Base-by-base conservation (phyloP, 2,113 vertebrate species). In the Pedionomus torquatus region DNA sequence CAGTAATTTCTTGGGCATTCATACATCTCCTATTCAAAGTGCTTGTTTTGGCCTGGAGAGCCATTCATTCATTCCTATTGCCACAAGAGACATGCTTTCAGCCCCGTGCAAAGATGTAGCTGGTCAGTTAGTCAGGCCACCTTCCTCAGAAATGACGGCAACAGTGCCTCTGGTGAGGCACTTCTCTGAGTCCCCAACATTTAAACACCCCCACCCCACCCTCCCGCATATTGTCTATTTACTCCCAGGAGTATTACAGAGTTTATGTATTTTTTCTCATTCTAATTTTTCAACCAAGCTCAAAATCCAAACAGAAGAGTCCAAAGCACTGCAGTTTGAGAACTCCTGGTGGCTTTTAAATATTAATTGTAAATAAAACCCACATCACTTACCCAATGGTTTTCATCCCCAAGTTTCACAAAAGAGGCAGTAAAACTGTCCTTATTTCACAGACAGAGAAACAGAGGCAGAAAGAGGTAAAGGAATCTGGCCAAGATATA, bases 1-100 rank as follows among this genome's bases (percentile, higher is more conserved):
- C 68, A 90, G 51, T 90, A 70, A 92, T 86, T 93, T 93, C 60
- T 88, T 65, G 71, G 79, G 75, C 75, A 83, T 7, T 95, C 79
- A 78, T 21, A 69, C 44, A 49, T 13, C 23, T 33, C 31, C 77
- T 58, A 41, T 46, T 70, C 81, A 66, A 55, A 78, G 49, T 2
- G 0, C 2, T 7, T 14, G 28, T 57, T 92, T n/a, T 90, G 91
- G 44, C 26, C 86, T 90, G 17, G 13, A 24, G 60, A 89, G 82
- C 13, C n/a, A 70, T 54, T 87, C n/a, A 70, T 54, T 87, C 37
- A 46, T 9, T 80, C 44, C 70, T 43, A 41, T 8, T 68, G 85
- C 49, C 58, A 48, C 75, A 65, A 39, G 4, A 83, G 74, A 68
- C 28, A 1, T n/a, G 25, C 44, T 77, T 28, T 57, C 90, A 93